Percentiles rank a stretch among this genome's conserved stretches.
phyloP scores from a whole-genome alignment of 2,888 invertebrate species.

The Cephonodes hylas region DNA sequence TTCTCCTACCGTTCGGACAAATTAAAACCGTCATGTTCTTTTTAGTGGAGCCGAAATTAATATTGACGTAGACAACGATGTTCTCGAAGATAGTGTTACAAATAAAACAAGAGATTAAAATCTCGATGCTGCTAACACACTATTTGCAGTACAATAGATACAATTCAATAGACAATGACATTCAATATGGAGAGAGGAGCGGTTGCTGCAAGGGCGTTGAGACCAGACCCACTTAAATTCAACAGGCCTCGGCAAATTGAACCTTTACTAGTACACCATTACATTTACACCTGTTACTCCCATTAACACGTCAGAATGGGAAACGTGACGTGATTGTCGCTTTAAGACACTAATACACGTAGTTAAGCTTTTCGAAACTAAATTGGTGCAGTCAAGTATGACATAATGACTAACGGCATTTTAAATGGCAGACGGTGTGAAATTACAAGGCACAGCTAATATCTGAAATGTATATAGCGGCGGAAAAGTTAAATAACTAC shows the following conservation, averaged over 20 bases:
- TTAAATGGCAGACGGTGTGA: not conserved
- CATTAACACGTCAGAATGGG: constrained; percentile 2
- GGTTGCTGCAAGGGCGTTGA: constrained; percentile 43
- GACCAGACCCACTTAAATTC: constrained; percentile 20
- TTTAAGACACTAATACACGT: not conserved
- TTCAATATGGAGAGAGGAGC: constrained; percentile 42
- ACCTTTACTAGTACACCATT: constrained; percentile 17
- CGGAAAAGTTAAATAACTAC: too few species aligned
- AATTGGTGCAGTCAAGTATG: not conserved
- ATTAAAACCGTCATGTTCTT: not conserved
- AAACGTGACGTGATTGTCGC: constrained; percentile 6
- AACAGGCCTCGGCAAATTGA: constrained; percentile 21
- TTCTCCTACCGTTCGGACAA: not conserved
- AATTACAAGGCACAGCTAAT: too few species aligned
- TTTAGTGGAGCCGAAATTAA: not conserved
- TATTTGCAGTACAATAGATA: constrained; percentile 36
- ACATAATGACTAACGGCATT: not conserved
- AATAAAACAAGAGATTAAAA: constrained; percentile 15
- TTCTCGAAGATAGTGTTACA: not conserved
- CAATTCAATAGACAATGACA: constrained; percentile 50
- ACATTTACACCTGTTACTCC: constrained; percentile 25
- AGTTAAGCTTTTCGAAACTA: not conserved
- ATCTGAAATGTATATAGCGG: not conserved
- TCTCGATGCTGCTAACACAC: constrained; percentile 18
- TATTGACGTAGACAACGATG: not conserved